Base-by-base conservation (phyloP, 1,140 invertebrate genomes). In the Spodoptera frugiperda region DNA sequence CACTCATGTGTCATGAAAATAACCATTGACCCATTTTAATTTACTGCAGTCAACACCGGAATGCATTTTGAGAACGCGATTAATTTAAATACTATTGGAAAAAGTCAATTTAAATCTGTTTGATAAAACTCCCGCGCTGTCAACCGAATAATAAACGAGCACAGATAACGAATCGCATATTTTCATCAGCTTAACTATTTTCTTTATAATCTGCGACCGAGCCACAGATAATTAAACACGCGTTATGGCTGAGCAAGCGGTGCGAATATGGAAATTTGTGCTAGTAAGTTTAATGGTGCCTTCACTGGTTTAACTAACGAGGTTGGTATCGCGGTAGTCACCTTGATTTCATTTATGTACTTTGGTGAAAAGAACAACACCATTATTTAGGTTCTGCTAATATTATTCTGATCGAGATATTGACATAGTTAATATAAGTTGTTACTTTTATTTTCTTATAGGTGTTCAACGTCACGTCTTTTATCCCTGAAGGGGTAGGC, bases 191-290 rank as follows among this genome's bases (percentile, higher is more conserved):
- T 71, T 30, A 71, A 57, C 51, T 54, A 53, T 70, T 70, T 55
- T 71, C 68, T 71, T 71, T 46, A 19, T 44, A 71, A 57, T 44
- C 53, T 71, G 68, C 44, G 68, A 15, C 21, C 10, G 6, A 19
- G 51, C 44, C 49, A 70, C 49, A 71, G 68, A 71, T 71, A 71
- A 71, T 71, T 71, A 71, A 71, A 71, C 67, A 54, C 51, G 63
- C 63, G 51, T 71, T 55, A 39, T 17, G 53, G 51, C 30, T 25
- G 68, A 71, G 68, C 51, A 15, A 33, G 17, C 30, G 10, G 19
- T 71, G 68, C 51, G n/a, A 71, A 71, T 71, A 44, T 49, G 68
- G 68, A 71, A 49, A 55, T 71, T 33, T 71, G n/a, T 33, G 68
- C 49, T 6, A 30, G 25, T 33, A n/a, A 71, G 25, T 21, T 55